Evolutionary conservation across 2,113 vertebrate species (phyloP).

Genomic region (Bubo bubo): DNA sequence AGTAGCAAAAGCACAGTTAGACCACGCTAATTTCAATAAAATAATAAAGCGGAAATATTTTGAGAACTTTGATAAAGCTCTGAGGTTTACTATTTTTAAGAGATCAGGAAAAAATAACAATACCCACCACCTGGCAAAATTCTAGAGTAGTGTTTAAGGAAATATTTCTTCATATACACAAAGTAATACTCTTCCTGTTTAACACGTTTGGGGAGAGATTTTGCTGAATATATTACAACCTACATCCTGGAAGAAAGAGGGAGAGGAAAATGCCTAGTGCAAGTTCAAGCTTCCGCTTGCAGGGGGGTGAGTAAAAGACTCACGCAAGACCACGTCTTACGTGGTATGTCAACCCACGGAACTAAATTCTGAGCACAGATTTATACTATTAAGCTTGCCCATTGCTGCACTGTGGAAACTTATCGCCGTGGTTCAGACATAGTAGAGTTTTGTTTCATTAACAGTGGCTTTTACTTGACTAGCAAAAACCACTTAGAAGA

Average conservation of each 20-base stretch:
- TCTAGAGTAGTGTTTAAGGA: neutral
- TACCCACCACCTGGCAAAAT: neutral
- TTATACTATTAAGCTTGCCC: neutral
- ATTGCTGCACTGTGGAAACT: neutral
- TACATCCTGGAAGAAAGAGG: neutral
- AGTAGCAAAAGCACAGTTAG: neutral
- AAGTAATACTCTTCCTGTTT: neutral
- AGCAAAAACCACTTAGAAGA: neutral
- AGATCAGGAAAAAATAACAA: neutral
- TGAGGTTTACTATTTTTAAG: neutral
- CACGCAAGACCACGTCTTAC: fast-evolving
- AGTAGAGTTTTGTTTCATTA: neutral
- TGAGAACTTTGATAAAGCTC: neutral
- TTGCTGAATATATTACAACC: neutral
- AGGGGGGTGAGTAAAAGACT: neutral
- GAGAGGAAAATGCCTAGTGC: neutral
- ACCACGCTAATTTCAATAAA: neutral
- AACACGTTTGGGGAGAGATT: neutral
- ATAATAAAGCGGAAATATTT: neutral
- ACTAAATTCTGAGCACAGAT: neutral
- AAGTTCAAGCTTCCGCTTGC: neutral
- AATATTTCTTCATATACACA: neutral
- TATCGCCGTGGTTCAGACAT: neutral
- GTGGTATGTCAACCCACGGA: fast-evolving
- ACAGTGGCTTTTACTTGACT: neutral